A percentile compares a stretch with the other conserved stretches of the same genome.
These are phyloP conservation scores for Eubucco bourcierii DNA, from an alignment of 2,113 vertebrate species.

Conservation along the genomic window DNA sequence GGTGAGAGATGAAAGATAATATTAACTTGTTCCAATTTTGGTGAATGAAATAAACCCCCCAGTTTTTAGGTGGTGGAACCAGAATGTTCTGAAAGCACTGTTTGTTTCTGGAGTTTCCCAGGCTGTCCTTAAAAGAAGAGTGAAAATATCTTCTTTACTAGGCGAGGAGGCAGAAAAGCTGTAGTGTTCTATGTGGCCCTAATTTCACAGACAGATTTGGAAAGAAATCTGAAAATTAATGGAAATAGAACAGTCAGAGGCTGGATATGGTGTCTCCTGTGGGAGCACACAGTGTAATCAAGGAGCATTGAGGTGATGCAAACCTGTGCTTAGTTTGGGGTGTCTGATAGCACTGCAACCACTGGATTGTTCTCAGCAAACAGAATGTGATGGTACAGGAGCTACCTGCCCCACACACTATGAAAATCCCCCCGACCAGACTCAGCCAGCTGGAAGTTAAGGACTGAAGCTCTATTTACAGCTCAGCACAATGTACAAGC, in stretches of 20 bases:
- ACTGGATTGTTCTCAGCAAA: neutral
- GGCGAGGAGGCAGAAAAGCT: neutral
- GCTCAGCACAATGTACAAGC: too few relatives aligned
- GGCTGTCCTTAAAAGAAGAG: neutral
- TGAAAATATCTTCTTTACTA: neutral
- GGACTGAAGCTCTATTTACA: too few relatives aligned
- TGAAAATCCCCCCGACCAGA: too few relatives aligned
- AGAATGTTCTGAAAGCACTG: neutral
- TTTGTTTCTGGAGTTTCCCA: neutral
- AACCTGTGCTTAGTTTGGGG: neutral
- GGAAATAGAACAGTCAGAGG: neutral
- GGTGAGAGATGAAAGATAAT: neutral
- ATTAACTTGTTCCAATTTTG: neutral
- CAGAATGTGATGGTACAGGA: too few relatives aligned
- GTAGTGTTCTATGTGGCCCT: neutral
- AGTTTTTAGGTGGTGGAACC: neutral
- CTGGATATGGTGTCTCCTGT: neutral
- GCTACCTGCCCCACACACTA: too few relatives aligned
- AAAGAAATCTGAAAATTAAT: neutral
- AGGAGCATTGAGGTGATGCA: neutral
- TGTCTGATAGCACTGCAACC: neutral
- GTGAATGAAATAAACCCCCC: neutral
- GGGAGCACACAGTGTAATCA: neutral
- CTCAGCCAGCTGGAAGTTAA: too few relatives aligned
- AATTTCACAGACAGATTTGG: neutral